Conservation (phyloP, 2,888 invertebrate genomes). For the Ceratothoa steindachneri region DNA sequence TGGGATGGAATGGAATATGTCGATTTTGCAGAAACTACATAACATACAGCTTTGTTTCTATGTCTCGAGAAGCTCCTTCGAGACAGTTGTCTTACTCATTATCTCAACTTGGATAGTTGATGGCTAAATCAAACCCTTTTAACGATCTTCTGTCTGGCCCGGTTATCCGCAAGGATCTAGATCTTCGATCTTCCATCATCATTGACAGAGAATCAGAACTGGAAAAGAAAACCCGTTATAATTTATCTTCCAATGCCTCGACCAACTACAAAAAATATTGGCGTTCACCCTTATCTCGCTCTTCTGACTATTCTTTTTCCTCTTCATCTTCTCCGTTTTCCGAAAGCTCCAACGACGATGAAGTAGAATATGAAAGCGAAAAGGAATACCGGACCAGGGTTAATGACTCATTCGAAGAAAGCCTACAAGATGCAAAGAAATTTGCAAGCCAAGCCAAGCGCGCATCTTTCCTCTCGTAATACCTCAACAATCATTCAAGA, state of each 20-base stretch:
- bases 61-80: conserved; percentile 21
- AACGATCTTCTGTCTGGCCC: neutral
- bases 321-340: too few species aligned
- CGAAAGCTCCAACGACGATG: too few species aligned
- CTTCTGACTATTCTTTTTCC: too few species aligned
- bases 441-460: neutral
- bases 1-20: conserved; percentile 3
- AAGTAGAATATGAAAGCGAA: neutral
- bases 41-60: conserved; percentile 3
- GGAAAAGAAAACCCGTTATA: too few species aligned
- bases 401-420: neutral
- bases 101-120: neutral
- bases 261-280: too few species aligned
- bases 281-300: too few species aligned
- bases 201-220: too few species aligned
- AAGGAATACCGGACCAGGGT: neutral
- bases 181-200: neutral
- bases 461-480: too few species aligned
- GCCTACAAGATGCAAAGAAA: neutral
- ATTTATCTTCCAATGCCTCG: too few species aligned
- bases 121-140: neutral
- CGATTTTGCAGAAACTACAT: conserved; percentile 2
- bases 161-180: neutral
- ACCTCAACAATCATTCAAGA: too few species aligned
- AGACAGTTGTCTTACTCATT: neutral